Evolutionary conservation across 1,140 invertebrate species (phyloP).

Genomic region (Leptoteleia sp.): DNA sequence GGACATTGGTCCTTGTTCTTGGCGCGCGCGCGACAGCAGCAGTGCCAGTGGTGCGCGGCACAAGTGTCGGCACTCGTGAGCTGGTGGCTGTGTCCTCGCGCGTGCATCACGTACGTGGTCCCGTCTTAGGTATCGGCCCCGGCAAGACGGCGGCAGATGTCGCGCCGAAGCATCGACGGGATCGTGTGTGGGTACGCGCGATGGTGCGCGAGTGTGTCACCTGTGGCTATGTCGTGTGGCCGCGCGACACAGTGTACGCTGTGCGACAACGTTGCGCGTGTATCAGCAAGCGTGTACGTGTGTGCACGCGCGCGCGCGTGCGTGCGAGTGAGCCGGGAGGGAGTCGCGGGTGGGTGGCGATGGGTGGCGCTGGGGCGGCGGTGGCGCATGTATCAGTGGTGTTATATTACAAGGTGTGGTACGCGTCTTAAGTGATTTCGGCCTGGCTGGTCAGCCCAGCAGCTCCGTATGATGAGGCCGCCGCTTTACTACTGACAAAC

Average conservation of each 20-base stretch:
- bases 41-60: slow-evolving; percentile 28
- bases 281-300: slow-evolving; percentile 45
- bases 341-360: slow-evolving; percentile 55
- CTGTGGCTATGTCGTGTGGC: slow-evolving; percentile 33
- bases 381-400: slow-evolving; percentile 64
- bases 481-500: no score
- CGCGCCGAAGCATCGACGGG: slow-evolving; percentile 11
- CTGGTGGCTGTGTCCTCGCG: slow-evolving; percentile 27
- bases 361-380: slow-evolving; percentile 62
- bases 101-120: slow-evolving; percentile 38
- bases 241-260: slow-evolving; percentile 19
- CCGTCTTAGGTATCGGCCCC: slow-evolving; percentile 39
- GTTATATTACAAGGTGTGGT: slow-evolving; percentile 77
- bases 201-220: slow-evolving; percentile 50
- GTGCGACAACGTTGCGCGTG: slow-evolving; percentile 20
- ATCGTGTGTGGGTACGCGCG: slow-evolving; percentile 14
- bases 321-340: slow-evolving; percentile 32
- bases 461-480: no score
- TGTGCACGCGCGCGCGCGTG: slow-evolving; percentile 48
- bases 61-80: slow-evolving; percentile 13
- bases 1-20: slow-evolving; percentile 47
- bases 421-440: slow-evolving; percentile 80
- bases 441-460: slow-evolving; percentile 77
- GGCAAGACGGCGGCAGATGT: slow-evolving; percentile 33
- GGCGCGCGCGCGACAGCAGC: slow-evolving; percentile 33